phyloP scores from a whole-genome alignment of 1,140 invertebrate genomes.

The Teleogryllus occipitalis region DNA sequence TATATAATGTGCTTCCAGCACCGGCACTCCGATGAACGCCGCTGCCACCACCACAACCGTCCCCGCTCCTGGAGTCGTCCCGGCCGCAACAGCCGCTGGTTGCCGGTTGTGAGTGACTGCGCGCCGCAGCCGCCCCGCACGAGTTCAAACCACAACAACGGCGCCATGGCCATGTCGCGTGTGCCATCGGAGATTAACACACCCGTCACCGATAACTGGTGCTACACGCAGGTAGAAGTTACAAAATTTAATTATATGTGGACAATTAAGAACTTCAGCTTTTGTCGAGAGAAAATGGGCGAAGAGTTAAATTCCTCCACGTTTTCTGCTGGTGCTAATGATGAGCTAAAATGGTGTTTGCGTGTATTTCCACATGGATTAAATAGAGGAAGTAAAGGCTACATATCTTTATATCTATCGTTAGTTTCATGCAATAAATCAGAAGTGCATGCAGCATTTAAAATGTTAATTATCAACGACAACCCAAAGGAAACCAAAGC shows the following conservation, averaged over 20 bases:
- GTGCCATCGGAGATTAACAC: constrained; percentile 86
- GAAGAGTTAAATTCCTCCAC: constrained; percentile 99
- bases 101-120: constrained; percentile 77
- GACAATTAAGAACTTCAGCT: constrained; percentile 99
- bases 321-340: constrained; percentile 97
- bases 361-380: constrained; percentile 98
- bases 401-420: constrained; percentile 94
- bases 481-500: constrained; percentile 99
- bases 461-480: constrained; percentile 99
- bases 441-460: constrained; percentile 99
- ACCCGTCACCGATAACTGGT: constrained; percentile 65
- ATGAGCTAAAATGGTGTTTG: constrained; percentile 99
- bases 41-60: too few relatives aligned
- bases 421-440: constrained; percentile 99
- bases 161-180: constrained; percentile 72
- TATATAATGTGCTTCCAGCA: too few relatives aligned
- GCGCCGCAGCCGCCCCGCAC: constrained; percentile 60
- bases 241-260: constrained; percentile 99
- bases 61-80: too few relatives aligned
- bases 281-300: constrained; percentile 98
- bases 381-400: constrained; percentile 99
- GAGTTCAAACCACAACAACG: constrained; percentile 50
- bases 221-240: constrained; percentile 86
- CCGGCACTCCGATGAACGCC: too few relatives aligned
- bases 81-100: too few relatives aligned